Percentiles rank a stretch among this genome's conserved stretches.
Evolutionary conservation across 1,140 invertebrate genomes (phyloP).

Genomic region (Tetramorium alpestre): DNA sequence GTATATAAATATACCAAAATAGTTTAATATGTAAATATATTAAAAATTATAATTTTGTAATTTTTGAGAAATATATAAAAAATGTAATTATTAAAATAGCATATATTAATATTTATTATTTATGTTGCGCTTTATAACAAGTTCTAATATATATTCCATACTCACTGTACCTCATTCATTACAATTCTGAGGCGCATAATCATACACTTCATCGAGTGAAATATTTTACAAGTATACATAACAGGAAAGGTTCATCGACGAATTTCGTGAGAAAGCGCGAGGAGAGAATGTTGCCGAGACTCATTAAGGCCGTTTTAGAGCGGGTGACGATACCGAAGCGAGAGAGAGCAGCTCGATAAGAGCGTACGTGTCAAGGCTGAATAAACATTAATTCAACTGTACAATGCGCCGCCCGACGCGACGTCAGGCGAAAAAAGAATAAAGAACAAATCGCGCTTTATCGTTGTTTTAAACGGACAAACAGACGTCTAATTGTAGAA

Average conservation of each 20-base stretch:
- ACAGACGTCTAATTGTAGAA: constrained; percentile 15
- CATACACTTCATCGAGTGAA: constrained; percentile 11
- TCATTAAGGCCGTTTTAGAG: constrained; percentile 63
- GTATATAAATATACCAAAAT: not conserved
- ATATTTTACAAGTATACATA: constrained; percentile 5
- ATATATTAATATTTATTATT: too few relatives aligned
- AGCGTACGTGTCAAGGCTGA: constrained; percentile 69
- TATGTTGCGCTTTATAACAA: not conserved
- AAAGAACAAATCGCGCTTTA: constrained; percentile 11
- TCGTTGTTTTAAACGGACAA: constrained; percentile 10
- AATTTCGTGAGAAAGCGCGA: constrained; percentile 62
- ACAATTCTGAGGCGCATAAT: constrained; percentile 14
- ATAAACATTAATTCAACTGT: constrained; percentile 64
- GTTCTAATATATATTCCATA: not conserved
- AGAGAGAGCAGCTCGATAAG: constrained; percentile 58
- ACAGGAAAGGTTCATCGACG: not conserved
- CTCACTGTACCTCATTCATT: not conserved
- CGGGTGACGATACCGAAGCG: constrained; percentile 52
- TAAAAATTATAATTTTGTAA: too few relatives aligned
- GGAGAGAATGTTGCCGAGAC: constrained; percentile 44
- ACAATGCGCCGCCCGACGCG: constrained; percentile 17
- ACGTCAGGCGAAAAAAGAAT: constrained; percentile 1
- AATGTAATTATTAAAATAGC: constrained; percentile 1
- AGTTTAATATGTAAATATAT: too few relatives aligned
- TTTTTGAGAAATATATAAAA: not conserved